A percentile compares a stretch with the other conserved stretches of the same genome.
These are phyloP conservation scores for Rattus rattus DNA, from an alignment of 2,113 vertebrate species.

Conservation along the genomic window DNA sequence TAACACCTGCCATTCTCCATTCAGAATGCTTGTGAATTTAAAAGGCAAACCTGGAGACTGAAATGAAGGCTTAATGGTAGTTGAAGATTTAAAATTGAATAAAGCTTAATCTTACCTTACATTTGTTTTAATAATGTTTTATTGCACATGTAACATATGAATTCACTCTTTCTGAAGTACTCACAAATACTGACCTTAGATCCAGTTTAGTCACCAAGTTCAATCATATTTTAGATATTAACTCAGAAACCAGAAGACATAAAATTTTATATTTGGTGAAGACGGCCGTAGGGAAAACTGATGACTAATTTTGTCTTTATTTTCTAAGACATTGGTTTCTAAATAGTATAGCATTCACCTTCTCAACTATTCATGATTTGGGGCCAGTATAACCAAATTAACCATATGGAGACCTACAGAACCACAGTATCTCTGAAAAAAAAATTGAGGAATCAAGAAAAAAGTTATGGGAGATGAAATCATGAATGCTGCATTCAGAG, in stretches of 20 bases:
- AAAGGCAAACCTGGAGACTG: conserved; percentile 22
- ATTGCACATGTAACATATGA: not conserved
- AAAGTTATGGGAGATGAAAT: not conserved
- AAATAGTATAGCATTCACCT: not conserved
- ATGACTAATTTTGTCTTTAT: not conserved
- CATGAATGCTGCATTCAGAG: not conserved
- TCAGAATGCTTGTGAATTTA: conserved; percentile 19
- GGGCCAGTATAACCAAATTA: not conserved
- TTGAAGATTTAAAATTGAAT: conserved; percentile 41
- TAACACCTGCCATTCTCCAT: conserved; percentile 70
- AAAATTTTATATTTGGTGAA: conserved; percentile 39
- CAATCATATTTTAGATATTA: conserved; percentile 15
- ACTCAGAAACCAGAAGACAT: not conserved
- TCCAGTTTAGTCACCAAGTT: not conserved
- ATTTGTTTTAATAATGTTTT: conserved; percentile 52
- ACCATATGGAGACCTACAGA: not conserved
- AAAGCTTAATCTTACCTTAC: not conserved
- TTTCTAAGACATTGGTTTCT: not conserved
- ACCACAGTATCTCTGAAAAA: not conserved
- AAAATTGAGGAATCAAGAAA: not conserved
- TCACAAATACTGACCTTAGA: conserved; percentile 22
- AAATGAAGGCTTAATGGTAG: not conserved
- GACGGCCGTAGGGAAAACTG: not conserved
- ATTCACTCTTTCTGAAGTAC: not conserved
- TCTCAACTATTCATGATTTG: not conserved